Percentiles rank a stretch among this genome's conserved stretches.
These are phyloP conservation scores for Sebastes hubbsi DNA, from an alignment of 2,797 vertebrate genomes.

Conservation along the genomic window DNA sequence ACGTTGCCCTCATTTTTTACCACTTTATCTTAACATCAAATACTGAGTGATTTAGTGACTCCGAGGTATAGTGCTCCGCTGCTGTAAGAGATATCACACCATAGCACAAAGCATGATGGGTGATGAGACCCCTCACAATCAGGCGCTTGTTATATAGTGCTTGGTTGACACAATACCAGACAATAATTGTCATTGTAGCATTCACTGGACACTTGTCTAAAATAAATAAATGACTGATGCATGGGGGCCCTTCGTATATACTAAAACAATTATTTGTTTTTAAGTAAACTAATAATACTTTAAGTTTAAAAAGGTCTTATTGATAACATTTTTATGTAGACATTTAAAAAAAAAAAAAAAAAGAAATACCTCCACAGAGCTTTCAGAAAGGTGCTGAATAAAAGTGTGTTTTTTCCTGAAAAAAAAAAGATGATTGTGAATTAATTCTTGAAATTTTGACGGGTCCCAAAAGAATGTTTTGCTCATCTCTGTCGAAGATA, in stretches of 20 bases:
- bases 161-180: constrained; percentile 6
- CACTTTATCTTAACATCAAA: not conserved
- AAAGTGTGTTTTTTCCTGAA: too few relatives aligned
- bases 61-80: constrained; percentile 12
- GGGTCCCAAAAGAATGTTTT: too few relatives aligned
- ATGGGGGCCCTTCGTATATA: not conserved
- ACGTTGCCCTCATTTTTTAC: constrained; percentile 9
- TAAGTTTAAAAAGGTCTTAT: too few relatives aligned
- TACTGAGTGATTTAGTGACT: constrained; percentile 7
- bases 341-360: too few relatives aligned
- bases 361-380: too few relatives aligned
- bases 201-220: not conserved
- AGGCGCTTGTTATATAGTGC: constrained; percentile 56
- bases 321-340: too few relatives aligned
- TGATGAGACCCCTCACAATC: constrained; percentile 61
- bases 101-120: constrained; percentile 58
- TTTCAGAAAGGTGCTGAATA: too few relatives aligned
- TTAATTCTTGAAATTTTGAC: too few relatives aligned
- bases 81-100: constrained; percentile 66
- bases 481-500: too few relatives aligned
- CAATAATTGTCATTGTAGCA: not conserved
- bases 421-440: too few relatives aligned
- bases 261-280: not conserved
- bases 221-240: not conserved
- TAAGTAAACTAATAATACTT: not conserved